Evolutionary conservation across 2,888 invertebrate genomes (phyloP).

Genomic region (Eumacrocentrus americanus): DNA sequence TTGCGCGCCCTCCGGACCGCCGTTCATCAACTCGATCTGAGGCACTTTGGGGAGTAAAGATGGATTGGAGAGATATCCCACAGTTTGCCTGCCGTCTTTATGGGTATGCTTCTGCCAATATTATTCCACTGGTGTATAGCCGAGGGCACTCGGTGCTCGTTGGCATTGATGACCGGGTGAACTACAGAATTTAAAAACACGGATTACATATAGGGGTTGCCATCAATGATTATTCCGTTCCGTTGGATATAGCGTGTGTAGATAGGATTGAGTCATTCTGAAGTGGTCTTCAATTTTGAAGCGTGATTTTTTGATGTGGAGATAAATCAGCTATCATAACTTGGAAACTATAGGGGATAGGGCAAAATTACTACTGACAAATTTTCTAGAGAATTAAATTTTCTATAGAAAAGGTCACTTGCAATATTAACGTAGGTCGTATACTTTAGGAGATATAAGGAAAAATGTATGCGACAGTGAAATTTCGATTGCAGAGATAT

Average conservation of each 20-base stretch:
- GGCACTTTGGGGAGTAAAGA: no score
- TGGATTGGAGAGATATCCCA: slow-evolving; percentile 15
- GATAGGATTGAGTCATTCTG: slow-evolving; percentile 15
- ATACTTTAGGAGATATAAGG: no score
- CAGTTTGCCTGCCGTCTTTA: slow-evolving; percentile 10
- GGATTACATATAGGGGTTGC: slow-evolving; percentile 26
- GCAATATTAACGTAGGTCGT: no score
- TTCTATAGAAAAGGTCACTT: no score
- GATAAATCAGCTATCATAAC: no score
- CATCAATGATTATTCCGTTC: slow-evolving; percentile 10
- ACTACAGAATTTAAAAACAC: neutral
- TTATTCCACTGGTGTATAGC: neutral
- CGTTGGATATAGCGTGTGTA: neutral
- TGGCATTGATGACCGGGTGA: slow-evolving; percentile 21
- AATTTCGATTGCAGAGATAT: no score
- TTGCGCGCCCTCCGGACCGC: slow-evolving; percentile 10
- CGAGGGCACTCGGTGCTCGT: slow-evolving; percentile 7
- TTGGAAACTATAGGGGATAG: no score
- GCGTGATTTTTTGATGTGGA: neutral
- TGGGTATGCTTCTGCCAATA: slow-evolving; percentile 2
- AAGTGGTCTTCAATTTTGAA: neutral
- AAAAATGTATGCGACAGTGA: no score
- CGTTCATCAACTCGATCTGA: neutral
- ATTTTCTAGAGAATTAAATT: no score
- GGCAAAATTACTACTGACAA: no score